A percentile compares a stretch with the other conserved stretches of the same genome.
Conservation (phyloP, 2,113 vertebrate species). For the Budorcas taxicolor region DNA sequence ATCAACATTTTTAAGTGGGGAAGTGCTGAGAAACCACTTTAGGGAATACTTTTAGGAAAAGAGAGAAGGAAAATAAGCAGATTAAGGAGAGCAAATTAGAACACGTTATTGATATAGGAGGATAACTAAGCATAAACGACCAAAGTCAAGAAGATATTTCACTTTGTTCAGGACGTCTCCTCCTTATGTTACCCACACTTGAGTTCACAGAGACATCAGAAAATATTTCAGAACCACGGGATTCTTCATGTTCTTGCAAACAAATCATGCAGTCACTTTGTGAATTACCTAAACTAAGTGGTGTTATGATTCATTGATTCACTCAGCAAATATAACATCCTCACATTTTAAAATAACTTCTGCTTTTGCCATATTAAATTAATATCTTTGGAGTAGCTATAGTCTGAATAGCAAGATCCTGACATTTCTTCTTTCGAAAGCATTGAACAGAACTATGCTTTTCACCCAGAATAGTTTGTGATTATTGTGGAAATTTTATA, state of each 20-base stretch:
- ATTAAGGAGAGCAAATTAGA: background rate
- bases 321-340: constrained; percentile 23
- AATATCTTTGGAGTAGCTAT: constrained; percentile 21
- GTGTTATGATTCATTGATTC: constrained; percentile 16
- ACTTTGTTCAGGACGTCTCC: background rate
- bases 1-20: background rate
- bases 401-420: background rate
- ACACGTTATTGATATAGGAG: background rate
- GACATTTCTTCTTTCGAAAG: constrained; percentile 28
- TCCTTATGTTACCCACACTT: background rate
- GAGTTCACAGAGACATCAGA: background rate
- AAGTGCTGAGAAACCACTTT: background rate
- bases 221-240: background rate
- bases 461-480: constrained; percentile 31
- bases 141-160: background rate
- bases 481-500: constrained; percentile 36
- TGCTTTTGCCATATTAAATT: constrained; percentile 44
- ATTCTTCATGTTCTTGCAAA: constrained; percentile 21
- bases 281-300: constrained; percentile 40
- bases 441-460: background rate
- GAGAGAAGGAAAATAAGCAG: background rate
- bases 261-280: background rate
- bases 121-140: background rate
- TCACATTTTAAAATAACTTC: constrained; percentile 10
- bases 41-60: background rate